These are phyloP conservation scores for Serilophus lunatus DNA, from an alignment of 2,113 vertebrate genomes.

Conservation along the genomic window DNA sequence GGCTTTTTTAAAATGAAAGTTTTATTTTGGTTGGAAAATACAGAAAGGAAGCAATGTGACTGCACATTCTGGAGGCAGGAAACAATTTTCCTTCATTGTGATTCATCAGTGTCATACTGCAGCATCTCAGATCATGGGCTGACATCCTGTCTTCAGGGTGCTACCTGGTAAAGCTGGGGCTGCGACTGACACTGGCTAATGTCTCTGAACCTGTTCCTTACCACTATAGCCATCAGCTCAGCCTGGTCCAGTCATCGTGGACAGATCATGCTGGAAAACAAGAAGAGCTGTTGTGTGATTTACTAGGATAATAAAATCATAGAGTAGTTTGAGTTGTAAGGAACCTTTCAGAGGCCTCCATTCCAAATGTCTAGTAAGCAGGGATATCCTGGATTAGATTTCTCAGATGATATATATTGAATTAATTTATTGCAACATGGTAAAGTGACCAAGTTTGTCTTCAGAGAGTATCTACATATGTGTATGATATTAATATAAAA, in stretches of 20 bases:
- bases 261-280: not conserved
- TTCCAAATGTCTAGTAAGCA: not conserved
- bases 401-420: not conserved
- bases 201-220: not conserved
- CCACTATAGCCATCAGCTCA: accelerated
- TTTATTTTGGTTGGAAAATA: not conserved
- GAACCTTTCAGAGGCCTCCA: not conserved
- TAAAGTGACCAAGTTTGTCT: not conserved
- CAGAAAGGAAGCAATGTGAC: accelerated
- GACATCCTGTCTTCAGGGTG: not conserved
- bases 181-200: not conserved
- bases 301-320: not conserved
- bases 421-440: not conserved
- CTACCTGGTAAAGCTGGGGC: not conserved
- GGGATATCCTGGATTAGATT: not conserved
- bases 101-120: not conserved
- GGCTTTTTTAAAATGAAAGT: not conserved
- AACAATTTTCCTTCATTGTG: not conserved
- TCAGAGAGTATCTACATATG: not conserved
- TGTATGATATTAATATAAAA: not conserved
- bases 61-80: not conserved
- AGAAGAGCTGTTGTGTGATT: not conserved
- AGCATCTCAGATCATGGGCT: not conserved
- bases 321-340: not conserved
- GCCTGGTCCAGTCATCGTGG: not conserved